Base-by-base conservation (phyloP, 2,113 vertebrate genomes). In the Piaya cayana region DNA sequence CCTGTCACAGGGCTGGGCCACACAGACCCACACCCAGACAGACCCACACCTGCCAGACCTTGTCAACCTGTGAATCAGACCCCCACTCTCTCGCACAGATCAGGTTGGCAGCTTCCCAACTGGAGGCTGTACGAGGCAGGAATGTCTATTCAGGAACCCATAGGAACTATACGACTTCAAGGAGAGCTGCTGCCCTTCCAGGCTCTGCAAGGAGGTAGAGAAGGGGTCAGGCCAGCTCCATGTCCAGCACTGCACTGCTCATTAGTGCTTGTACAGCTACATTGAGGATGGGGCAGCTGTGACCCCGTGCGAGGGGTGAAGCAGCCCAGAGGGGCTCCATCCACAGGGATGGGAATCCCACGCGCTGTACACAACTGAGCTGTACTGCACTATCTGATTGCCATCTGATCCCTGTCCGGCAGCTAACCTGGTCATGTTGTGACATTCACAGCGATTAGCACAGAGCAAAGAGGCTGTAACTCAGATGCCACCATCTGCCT, bases 361-460 rank as follows among this genome's bases (percentile, higher is more conserved):
- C 1, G 0, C 0, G 1, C 69, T 3, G 0, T 22, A 16, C 67
- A 8, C 25, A 75, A 30, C 27, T 3, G 14, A 78, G 62, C 32
- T 13, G 45, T 39, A 47, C 42, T 1, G 4, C 62, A 53, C 62
- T 22, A 60, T 27, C 80, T 3, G 1, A 43, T 0, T 6, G n/a
- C 82, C 27, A 82, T 52, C n/a, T 3, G 29, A 82, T 70, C 82
- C 8, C 6, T 1, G 3, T 52, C 69, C 80, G 9, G 91, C 55
- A 50, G 88, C 63, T 32, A 67, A 56, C 42, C 74, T 12, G 1
- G 69, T 69, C 9, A 11, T 82, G 92, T 39, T 95, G 87, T 75
- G 94, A 95, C 94, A 96, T 94, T 96, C 90, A 82, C 78, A 34
- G 88, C 2, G 19, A 97, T 97, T 95, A 96, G 68, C 95, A 67